Conservation (phyloP, 2,888 invertebrate species). For the Hydroisotoma schaefferi region DNA sequence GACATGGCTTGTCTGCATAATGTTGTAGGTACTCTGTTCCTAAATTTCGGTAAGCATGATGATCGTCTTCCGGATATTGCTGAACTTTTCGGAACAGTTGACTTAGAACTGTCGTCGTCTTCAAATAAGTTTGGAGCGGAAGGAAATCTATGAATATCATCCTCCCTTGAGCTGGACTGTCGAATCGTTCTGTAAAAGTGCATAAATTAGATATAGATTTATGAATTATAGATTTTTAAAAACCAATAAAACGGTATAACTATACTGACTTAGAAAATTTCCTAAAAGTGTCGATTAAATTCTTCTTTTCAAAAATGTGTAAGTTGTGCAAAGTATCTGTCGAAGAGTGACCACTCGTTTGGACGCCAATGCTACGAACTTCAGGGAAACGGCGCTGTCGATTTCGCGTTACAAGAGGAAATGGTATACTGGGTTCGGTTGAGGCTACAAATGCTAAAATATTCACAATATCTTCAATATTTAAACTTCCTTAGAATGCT, state of each 20-base stretch:
- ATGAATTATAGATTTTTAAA: not conserved
- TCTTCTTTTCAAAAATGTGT: constrained; percentile 45
- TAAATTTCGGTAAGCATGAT: constrained; percentile 40
- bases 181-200: constrained; percentile 37
- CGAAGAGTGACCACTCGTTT: constrained; percentile 39
- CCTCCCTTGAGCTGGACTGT: constrained; percentile 40
- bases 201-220: not conserved
- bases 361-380: constrained; percentile 44
- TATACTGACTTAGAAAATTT: constrained; percentile 44
- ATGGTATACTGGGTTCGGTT: constrained; percentile 26
- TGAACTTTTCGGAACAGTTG: constrained; percentile 31
- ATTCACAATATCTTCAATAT: not conserved
- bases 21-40: constrained; percentile 36
- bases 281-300: constrained; percentile 45
- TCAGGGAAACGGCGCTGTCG: constrained; percentile 36
- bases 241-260: not conserved
- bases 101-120: constrained; percentile 25
- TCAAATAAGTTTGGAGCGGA: constrained; percentile 44
- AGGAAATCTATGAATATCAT: constrained; percentile 45
- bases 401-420: constrained; percentile 16
- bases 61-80: constrained; percentile 33
- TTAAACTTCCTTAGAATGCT: not conserved
- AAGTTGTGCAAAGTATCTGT: constrained; percentile 28
- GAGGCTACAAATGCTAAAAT: constrained; percentile 23
- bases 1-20: constrained; percentile 43